These are phyloP conservation scores for Cataglyphis livida DNA, from an alignment of 2,888 invertebrate species.

Conservation along the genomic window DNA sequence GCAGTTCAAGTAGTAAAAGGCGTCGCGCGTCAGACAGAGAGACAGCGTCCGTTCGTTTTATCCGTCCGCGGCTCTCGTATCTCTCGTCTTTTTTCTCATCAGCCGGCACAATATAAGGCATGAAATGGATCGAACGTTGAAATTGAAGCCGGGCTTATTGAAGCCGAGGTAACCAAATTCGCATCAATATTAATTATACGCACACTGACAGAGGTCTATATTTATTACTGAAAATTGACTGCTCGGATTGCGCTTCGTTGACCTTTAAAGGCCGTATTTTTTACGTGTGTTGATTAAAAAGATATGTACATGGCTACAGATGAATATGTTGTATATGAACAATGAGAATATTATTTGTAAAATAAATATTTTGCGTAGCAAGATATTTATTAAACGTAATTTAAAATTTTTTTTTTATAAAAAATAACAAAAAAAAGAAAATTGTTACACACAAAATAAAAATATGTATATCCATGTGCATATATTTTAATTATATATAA, in stretches of 20 bases:
- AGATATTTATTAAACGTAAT: background rate
- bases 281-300: background rate
- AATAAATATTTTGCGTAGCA: background rate
- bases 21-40: conserved; percentile 24
- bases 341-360: conserved; percentile 3
- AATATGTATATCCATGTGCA: background rate
- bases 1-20: conserved; percentile 30
- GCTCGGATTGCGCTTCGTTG: conserved; percentile 38
- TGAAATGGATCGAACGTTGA: conserved; percentile 29
- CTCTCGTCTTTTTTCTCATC: background rate
- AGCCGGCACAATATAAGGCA: conserved; percentile 6
- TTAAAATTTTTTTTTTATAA: background rate
- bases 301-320: background rate
- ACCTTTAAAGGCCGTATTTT: conserved; percentile 41
- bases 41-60: background rate
- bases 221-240: conserved; percentile 45
- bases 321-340: conserved; percentile 5
- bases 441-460: background rate
- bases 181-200: conserved; percentile 51
- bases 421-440: background rate
- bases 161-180: conserved; percentile 30
- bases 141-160: background rate
- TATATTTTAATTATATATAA: background rate
- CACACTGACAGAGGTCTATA: conserved; percentile 32
- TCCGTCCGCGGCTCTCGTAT: background rate